Evolutionary conservation across 1,140 invertebrate genomes (phyloP).

Genomic region (Zaprionus vittiger): DNA sequence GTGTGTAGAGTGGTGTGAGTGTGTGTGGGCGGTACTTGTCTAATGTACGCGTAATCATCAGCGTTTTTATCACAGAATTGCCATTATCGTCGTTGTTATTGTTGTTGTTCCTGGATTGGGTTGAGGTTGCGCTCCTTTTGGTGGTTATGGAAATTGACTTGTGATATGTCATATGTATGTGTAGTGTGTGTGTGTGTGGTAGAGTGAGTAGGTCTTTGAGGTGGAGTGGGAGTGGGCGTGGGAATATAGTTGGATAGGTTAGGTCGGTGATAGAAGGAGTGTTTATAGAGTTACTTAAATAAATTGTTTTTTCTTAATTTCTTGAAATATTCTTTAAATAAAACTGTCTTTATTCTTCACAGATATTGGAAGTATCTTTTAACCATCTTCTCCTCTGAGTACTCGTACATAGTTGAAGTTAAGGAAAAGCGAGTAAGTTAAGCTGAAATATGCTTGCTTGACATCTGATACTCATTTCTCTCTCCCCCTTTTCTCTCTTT

Average conservation of each 20-base stretch:
- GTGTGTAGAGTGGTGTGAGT: not conserved
- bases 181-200: conserved; percentile 8
- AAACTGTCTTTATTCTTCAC: no score
- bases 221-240: conserved; percentile 11
- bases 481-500: not conserved
- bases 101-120: conserved; percentile 22
- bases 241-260: conserved; percentile 2
- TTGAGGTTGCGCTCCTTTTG: conserved; percentile 34
- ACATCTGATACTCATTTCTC: conserved; percentile 20
- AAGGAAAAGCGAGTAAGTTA: not conserved
- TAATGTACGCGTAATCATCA: conserved; percentile 73
- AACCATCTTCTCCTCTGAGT: no score
- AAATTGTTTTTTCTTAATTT: no score
- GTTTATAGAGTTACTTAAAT: not conserved
- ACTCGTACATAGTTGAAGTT: no score
- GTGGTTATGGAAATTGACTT: conserved; percentile 54
- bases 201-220: not conserved
- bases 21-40: conserved; percentile 58
- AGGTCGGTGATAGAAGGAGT: not conserved
- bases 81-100: conserved; percentile 35
- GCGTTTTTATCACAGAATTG: conserved; percentile 68
- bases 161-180: conserved; percentile 31
- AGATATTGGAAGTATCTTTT: no score
- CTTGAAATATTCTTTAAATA: no score
- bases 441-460: conserved; percentile 1